Evolutionary conservation across 2,797 vertebrate species (phyloP).

Genomic region (Euthynnus affinis): DNA sequence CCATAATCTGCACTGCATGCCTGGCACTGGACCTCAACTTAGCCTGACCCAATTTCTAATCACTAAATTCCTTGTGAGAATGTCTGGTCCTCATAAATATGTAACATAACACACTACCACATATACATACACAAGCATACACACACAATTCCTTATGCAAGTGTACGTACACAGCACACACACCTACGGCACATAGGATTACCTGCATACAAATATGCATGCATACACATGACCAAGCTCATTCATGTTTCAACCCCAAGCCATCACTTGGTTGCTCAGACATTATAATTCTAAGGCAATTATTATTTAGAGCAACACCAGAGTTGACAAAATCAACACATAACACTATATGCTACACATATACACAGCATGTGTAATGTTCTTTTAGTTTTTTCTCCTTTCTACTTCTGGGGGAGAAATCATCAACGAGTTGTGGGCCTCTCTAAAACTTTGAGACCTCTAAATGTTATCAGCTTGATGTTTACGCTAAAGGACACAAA

Average conservation of each 20-base stretch:
- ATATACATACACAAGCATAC: slow-evolving; percentile 9
- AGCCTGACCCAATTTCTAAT: slow-evolving; percentile 33
- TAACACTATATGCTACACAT: slow-evolving; percentile 16
- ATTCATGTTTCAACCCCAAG: slow-evolving; percentile 49
- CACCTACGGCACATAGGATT: slow-evolving; percentile 36
- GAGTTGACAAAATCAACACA: slow-evolving; percentile 40
- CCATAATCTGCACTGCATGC: slow-evolving; percentile 35
- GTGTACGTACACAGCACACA: slow-evolving; percentile 1
- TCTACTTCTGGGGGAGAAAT: slow-evolving; percentile 29
- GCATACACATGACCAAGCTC: slow-evolving; percentile 45
- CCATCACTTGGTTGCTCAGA: slow-evolving; percentile 58
- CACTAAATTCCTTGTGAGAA: not conserved
- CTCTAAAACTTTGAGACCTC: slow-evolving; percentile 1
- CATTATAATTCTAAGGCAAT: slow-evolving; percentile 52
- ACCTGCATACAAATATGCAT: slow-evolving; percentile 43
- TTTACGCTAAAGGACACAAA: slow-evolving; percentile 5
- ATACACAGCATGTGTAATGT: slow-evolving; percentile 13
- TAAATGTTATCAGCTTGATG: not conserved
- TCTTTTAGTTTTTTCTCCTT: slow-evolving; percentile 28
- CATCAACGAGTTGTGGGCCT: slow-evolving; percentile 15
- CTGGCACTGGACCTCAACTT: slow-evolving; percentile 22
- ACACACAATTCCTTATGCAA: not conserved
- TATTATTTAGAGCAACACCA: slow-evolving; percentile 43
- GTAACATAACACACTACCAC: slow-evolving; percentile 4
- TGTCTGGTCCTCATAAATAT: slow-evolving; percentile 12